Percentiles rank a stretch among this genome's conserved stretches.
Conservation (phyloP, 2,797 vertebrate genomes). For the Myripristis jacobus region DNA sequence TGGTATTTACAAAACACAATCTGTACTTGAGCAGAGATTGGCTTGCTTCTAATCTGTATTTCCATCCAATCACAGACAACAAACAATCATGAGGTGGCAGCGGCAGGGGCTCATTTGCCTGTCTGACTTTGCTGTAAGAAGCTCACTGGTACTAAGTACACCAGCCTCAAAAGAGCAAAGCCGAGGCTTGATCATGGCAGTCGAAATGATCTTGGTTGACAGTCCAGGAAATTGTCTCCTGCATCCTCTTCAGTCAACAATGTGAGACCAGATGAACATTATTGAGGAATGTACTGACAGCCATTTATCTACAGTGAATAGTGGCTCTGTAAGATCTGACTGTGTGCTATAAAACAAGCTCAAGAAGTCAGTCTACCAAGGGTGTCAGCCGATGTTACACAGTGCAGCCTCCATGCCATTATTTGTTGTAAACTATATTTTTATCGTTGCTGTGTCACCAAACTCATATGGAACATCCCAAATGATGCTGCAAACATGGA, state of each 20-base stretch:
- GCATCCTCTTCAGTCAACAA: slow-evolving; percentile 55
- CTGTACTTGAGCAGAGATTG: neutral
- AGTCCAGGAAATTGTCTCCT: slow-evolving; percentile 74
- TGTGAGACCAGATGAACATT: slow-evolving; percentile 47
- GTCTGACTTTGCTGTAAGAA: slow-evolving; percentile 47
- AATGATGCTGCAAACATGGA: too few species aligned
- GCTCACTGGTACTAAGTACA: slow-evolving; percentile 60
- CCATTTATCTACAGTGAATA: slow-evolving; percentile 42
- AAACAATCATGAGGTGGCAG: slow-evolving; percentile 23
- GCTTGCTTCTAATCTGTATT: slow-evolving; percentile 20
- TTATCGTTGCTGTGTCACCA: too few species aligned
- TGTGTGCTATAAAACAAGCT: slow-evolving; percentile 23
- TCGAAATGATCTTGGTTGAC: slow-evolving; percentile 65
- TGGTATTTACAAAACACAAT: too few species aligned
- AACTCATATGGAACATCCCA: too few species aligned
- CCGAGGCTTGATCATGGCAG: slow-evolving; percentile 48
- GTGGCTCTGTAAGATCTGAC: slow-evolving; percentile 24
- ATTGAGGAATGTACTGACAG: slow-evolving; percentile 41
- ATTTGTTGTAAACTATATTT: too few species aligned
- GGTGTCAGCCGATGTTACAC: neutral
- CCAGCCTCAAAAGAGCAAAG: slow-evolving; percentile 45
- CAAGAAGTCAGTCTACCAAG: slow-evolving; percentile 15
- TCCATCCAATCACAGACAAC: slow-evolving; percentile 14
- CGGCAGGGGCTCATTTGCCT: slow-evolving; percentile 55
- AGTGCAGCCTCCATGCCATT: too few species aligned